phyloP scores from a whole-genome alignment of 2,888 invertebrate species.

The Melipona bicolor region DNA sequence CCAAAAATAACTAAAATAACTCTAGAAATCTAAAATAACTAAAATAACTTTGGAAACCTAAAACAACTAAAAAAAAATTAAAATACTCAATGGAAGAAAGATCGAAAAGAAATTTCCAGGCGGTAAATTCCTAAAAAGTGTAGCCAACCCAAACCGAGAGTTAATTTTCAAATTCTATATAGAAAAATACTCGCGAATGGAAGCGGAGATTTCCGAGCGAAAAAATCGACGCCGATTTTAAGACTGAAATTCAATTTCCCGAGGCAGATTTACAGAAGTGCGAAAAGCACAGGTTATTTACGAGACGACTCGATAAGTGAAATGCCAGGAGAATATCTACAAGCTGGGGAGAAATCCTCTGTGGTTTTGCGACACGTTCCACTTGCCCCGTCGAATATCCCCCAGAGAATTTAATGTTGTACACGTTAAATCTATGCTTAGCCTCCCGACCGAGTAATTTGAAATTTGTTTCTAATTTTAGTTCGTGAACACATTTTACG shows the following conservation, averaged over 20 bases:
- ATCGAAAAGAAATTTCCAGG: too few relatives aligned
- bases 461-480: neutral
- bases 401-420: neutral
- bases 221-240: neutral
- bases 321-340: conserved; percentile 14
- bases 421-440: neutral
- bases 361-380: conserved; percentile 16
- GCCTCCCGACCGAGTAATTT: neutral
- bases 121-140: too few relatives aligned
- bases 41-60: too few relatives aligned
- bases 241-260: conserved; percentile 27
- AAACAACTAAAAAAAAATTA: too few relatives aligned
- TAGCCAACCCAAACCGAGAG: too few relatives aligned
- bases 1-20: too few relatives aligned
- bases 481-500: too few relatives aligned
- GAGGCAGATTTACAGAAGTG: conserved; percentile 8
- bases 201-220: too few relatives aligned
- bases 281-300: conserved; percentile 28
- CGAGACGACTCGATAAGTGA: conserved; percentile 12
- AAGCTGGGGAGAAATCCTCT: conserved; percentile 7
- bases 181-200: neutral
- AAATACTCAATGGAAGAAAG: too few relatives aligned
- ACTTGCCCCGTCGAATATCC: neutral
- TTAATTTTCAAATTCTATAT: neutral
- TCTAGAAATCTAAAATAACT: too few relatives aligned